Evolutionary conservation across 2,797 vertebrate genomes (phyloP).

Genomic region (Amphiprion clarkii): DNA sequence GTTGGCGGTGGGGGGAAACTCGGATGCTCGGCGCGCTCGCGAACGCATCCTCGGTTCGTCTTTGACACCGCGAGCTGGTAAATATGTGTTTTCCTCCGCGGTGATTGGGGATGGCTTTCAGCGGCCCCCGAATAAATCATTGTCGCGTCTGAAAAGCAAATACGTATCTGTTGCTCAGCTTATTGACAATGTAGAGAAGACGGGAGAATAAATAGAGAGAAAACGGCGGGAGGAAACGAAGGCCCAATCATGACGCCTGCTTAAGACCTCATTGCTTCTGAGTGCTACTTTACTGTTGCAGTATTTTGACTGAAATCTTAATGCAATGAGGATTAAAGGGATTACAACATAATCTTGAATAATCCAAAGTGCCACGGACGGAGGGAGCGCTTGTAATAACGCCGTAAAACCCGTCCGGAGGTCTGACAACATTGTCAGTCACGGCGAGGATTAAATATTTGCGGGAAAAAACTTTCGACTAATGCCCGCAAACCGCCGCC

Average conservation of each 20-base stretch:
- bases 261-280: conserved; percentile 92
- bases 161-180: conserved; percentile 58
- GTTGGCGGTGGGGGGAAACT: conserved; percentile 20
- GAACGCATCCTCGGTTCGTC: conserved; percentile 58
- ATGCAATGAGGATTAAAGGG: conserved; percentile 98
- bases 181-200: conserved; percentile 72
- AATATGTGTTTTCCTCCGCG: conserved; percentile 75
- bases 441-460: conserved; percentile 86
- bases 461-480: conserved; percentile 77
- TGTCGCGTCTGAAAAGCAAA: conserved; percentile 70
- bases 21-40: conserved; percentile 32
- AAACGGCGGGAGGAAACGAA: conserved; percentile 64
- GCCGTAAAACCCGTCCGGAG: conserved; percentile 90
- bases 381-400: conserved; percentile 88
- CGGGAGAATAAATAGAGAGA: conserved; percentile 59
- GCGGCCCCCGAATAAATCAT: conserved; percentile 68
- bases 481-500: conserved; percentile 73
- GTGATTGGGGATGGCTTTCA: conserved; percentile 65
- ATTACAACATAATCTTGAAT: conserved; percentile 99
- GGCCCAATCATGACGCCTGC: conserved; percentile 86
- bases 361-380: conserved; percentile 99
- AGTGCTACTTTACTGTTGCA: conserved; percentile 94
- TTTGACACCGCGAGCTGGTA: conserved; percentile 55
- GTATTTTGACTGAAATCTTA: conserved; percentile 99
- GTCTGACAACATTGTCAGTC: conserved; percentile 93